Evolutionary conservation across 2,888 invertebrate species (phyloP), one percentile per base, ranked within the genome.

Genomic region (Nemotelus pantherinus): DNA sequence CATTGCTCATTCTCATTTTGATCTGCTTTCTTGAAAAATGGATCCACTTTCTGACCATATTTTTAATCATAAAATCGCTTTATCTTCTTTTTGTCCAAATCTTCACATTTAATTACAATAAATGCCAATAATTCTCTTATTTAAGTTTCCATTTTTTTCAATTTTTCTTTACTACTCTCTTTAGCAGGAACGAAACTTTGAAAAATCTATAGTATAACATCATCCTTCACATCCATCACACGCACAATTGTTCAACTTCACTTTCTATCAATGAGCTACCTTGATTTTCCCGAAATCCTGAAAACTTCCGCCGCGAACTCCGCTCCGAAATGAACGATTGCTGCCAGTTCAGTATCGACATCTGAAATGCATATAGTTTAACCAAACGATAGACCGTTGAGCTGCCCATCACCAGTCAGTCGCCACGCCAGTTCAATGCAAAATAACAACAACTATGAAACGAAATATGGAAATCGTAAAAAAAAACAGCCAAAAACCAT

Each of bases 401-500:
- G 25, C 25, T 25, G 25, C 25, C 25, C 25, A 25, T 25, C 25
- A 25, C 25, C 25, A 25, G 25, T 25, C 25, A 25, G 25, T 25
- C 25, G 25, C 25, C 25, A 25, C 25, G 1, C 1, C 25, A 25
- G 25, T 25, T 25, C 25, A 25, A 25, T 25, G 25, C 0, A 25
- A 25, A 25, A 25, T 25, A 25, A 25, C 25, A 25, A 25, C 25
- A 75, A 77, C 55, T 70, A 47, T 44, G 55, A 3, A 60, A 60
- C 53, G 64, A 77, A 77, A 77, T 65, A 63, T 65, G 75, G 65
- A 74, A 74, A 74, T 68, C 48, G 63, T 70, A 70, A 63, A 60
- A 70, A 60, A 71, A 43, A 77, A 70, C 58, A 70, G 43, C n/a
- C 25, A 25, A 25, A 25, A 71, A 39, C 50, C 64, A 41, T 39